Conservation (phyloP, 1,140 invertebrate species). For the Atta colombica region DNA sequence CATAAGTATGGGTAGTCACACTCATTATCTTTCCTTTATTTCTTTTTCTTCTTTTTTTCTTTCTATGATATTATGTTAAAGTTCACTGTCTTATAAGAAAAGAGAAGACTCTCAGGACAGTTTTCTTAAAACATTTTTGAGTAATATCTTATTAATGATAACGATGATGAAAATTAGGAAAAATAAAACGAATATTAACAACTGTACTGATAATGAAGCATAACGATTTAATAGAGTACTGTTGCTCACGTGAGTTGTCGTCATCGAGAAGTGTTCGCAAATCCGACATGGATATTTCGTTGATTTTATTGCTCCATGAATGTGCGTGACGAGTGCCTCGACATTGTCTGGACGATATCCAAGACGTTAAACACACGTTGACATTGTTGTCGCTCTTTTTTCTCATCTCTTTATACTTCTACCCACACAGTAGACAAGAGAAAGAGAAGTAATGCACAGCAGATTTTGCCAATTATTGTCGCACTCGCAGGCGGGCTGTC, state of each 20-base stretch:
- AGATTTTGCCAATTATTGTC: slow-evolving; percentile 42
- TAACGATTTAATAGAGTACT: not conserved
- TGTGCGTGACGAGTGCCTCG: not conserved
- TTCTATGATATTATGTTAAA: not conserved
- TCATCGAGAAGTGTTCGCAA: not conserved
- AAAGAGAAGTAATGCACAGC: slow-evolving; percentile 3
- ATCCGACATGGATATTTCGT: not conserved
- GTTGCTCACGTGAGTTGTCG: not conserved
- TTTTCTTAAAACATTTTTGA: not conserved
- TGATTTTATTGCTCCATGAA: not conserved
- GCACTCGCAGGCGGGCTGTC: slow-evolving; percentile 13
- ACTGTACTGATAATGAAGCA: not conserved
- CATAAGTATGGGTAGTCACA: slow-evolving; percentile 61
- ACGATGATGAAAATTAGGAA: not conserved
- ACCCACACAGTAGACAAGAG: slow-evolving; percentile 46
- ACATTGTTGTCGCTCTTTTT: not conserved
- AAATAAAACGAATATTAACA: not conserved
- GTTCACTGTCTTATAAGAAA: not conserved
- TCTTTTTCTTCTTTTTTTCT: not conserved
- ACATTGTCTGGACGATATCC: not conserved
- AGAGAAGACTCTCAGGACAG: not conserved
- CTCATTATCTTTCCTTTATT: not conserved
- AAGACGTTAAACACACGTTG: not conserved
- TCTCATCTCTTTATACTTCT: slow-evolving; percentile 15
- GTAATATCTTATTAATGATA: not conserved